Conservation (phyloP, 2,888 invertebrate species). For the Parthenolecanium corni region DNA sequence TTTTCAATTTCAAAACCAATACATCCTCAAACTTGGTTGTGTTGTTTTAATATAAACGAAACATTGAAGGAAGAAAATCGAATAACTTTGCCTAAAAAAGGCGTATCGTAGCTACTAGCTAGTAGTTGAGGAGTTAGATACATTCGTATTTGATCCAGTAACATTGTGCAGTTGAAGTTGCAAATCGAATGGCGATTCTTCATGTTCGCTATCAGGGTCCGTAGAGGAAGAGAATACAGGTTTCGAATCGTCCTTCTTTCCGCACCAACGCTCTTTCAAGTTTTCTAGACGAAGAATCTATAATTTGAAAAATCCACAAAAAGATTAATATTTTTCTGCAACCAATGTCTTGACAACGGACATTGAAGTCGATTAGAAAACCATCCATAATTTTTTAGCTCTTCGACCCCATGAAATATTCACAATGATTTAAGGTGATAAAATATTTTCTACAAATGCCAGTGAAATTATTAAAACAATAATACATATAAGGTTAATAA, state of each 20-base stretch:
- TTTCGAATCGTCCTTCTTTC: slow-evolving; percentile 34
- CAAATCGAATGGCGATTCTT: slow-evolving; percentile 21
- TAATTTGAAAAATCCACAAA: slow-evolving; percentile 30
- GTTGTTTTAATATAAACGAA: too few species aligned
- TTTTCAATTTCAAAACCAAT: too few species aligned
- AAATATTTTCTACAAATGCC: too few species aligned
- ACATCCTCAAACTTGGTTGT: too few species aligned
- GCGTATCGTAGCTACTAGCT: too few species aligned
- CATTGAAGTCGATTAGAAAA: background rate
- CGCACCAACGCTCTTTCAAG: slow-evolving; percentile 43
- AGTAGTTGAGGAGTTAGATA: slow-evolving; percentile 17
- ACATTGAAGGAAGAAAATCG: too few species aligned
- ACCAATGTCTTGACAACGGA: background rate
- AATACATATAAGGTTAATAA: too few species aligned
- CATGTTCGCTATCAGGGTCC: slow-evolving; percentile 27
- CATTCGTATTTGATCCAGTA: slow-evolving; percentile 4
- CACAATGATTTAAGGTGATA: too few species aligned
- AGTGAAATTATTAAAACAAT: too few species aligned
- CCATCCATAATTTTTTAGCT: too few species aligned
- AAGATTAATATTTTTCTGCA: background rate
- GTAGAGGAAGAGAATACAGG: slow-evolving; percentile 5
- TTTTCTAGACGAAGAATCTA: slow-evolving; percentile 65
- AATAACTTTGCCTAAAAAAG: too few species aligned
- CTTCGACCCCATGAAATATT: too few species aligned
- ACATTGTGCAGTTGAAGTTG: slow-evolving; percentile 21